Percentiles rank a stretch among this genome's conserved stretches.
These are phyloP conservation scores for Acanthosepion pharaonis DNA, from an alignment of 2,888 invertebrate species.

Conservation along the genomic window DNA sequence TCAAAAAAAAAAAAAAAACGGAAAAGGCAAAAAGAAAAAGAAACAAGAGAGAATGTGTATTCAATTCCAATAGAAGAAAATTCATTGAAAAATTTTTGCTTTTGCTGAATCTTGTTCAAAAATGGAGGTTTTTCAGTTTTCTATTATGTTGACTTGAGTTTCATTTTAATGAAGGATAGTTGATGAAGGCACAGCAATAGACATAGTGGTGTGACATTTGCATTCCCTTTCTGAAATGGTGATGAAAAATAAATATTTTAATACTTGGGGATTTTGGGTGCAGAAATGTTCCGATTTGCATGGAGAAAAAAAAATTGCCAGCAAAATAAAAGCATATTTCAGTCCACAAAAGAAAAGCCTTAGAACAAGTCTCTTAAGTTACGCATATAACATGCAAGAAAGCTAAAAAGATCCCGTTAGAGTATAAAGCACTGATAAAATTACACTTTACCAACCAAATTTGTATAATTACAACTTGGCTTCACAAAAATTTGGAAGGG, in stretches of 20 bases:
- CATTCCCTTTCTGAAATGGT: background rate
- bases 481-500: too few relatives aligned
- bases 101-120: background rate
- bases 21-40: background rate
- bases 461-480: too few relatives aligned
- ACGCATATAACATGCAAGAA: too few relatives aligned
- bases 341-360: too few relatives aligned
- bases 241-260: background rate
- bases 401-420: too few relatives aligned
- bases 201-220: background rate
- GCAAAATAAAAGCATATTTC: too few relatives aligned
- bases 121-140: background rate
- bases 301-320: too few relatives aligned
- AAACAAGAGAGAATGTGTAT: background rate
- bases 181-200: constrained; percentile 1
- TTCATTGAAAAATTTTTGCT: background rate
- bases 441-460: too few relatives aligned
- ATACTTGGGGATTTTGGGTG: background rate
- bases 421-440: too few relatives aligned
- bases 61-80: constrained; percentile 1
- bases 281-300: background rate
- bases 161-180: background rate
- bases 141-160: background rate
- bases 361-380: too few relatives aligned
- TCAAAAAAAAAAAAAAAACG: background rate